Base-by-base conservation (phyloP, 1,140 invertebrate genomes). In the Thaumatotibia leucotreta region DNA sequence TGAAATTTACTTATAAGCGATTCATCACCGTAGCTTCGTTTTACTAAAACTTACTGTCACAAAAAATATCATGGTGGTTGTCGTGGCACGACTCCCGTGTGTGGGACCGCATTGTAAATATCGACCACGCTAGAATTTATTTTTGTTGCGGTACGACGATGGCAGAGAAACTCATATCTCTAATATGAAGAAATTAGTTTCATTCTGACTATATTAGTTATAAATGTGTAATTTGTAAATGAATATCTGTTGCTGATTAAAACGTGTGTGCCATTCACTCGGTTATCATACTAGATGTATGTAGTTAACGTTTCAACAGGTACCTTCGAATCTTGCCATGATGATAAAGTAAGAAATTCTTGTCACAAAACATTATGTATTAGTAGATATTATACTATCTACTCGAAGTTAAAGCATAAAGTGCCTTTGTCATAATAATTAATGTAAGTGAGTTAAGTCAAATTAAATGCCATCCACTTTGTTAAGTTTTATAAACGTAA, bases 291-390 rank as follows among this genome's bases (percentile, higher is more conserved):
- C 75, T 86, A 86, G 82, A 80, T 81, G 74, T 84, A 86, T 83
- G 76, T 88, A 89, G 86, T 86, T 82, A 84, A 79, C 77, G 74
- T 85, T 84, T 88, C 81, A 91, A 90, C 86, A 89, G 86, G 88
- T 91, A 91, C 88, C 88, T 91, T 90, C 88, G 77, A 86, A 86
- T 91, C 88, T 91, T 91, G 88, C 88, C 88, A 91, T 91, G 88
- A 85, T 87, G 82, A 88, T 89, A 88, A 84, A 89, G 71, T 89
- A 88, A 86, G 86, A 83, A 85, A 82, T 80, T 89, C 84, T 87
- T 88, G 86, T 89, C 85, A 85, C 85, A 88, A 86, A 83, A 74
- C 72, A 76, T 75, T 73, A 76, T 73, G 68, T 35, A 72, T 71
- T 67, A 79, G 80, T 88, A 81, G 85, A 82, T 80, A 77, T 78